phyloP scores from a whole-genome alignment of 2,113 vertebrate genomes.

The Macquaria australasica region DNA sequence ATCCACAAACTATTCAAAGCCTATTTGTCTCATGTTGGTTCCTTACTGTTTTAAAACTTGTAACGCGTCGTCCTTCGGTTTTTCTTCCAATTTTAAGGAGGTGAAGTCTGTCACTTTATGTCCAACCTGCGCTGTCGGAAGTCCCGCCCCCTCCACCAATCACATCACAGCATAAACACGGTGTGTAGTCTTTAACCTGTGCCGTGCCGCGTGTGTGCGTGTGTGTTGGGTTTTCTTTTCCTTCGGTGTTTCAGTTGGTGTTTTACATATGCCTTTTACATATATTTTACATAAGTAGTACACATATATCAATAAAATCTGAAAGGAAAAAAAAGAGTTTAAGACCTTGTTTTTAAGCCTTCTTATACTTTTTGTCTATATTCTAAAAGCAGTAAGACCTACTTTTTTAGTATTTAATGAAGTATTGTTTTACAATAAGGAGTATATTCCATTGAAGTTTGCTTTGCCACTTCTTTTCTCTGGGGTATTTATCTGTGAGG shows the following conservation, averaged over 20 bases:
- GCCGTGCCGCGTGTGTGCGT: constrained; percentile 15
- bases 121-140: constrained; percentile 69
- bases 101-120: constrained; percentile 70
- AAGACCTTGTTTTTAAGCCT: not conserved
- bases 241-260: not conserved
- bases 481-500: not conserved
- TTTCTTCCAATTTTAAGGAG: constrained; percentile 74
- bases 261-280: not conserved
- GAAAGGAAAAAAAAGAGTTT: not conserved
- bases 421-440: not conserved
- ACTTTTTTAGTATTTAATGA: not conserved
- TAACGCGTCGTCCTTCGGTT: constrained; percentile 65
- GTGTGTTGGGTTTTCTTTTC: not conserved
- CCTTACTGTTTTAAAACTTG: constrained; percentile 74
- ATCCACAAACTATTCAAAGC: constrained; percentile 8
- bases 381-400: not conserved
- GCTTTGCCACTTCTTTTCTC: not conserved
- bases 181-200: constrained; percentile 49
- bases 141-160: constrained; percentile 76
- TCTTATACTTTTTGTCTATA: not conserved
- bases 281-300: not conserved
- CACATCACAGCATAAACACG: constrained; percentile 22
- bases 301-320: not conserved
- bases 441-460: not conserved
- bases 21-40: constrained; percentile 16